phyloP scores from a whole-genome alignment of 2,797 vertebrate species.

The Hipposideros larvatus region DNA sequence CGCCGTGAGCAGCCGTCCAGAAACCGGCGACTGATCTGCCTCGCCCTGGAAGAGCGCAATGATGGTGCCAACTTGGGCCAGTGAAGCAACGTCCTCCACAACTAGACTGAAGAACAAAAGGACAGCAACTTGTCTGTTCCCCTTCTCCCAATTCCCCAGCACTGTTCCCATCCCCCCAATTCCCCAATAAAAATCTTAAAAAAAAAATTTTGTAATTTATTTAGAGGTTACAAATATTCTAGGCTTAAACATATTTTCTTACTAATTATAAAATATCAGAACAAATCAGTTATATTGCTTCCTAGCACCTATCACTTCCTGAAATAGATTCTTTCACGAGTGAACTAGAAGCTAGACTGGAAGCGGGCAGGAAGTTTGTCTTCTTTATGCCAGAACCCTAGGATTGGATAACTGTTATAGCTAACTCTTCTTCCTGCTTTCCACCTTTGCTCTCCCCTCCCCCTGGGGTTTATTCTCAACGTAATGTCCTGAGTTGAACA shows the following conservation, averaged over 20 bases:
- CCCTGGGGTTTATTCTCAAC: not conserved
- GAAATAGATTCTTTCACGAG: slow-evolving; percentile 17
- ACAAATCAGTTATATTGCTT: slow-evolving; percentile 13
- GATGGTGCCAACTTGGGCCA: too few relatives aligned
- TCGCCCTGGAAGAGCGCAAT: too few relatives aligned
- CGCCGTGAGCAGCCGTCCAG: too few relatives aligned
- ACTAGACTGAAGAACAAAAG: too few relatives aligned
- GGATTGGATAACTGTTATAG: not conserved
- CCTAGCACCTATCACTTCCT: not conserved
- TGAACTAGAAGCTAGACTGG: not conserved
- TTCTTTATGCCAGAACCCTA: not conserved
- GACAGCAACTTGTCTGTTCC: too few relatives aligned
- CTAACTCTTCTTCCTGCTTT: not conserved
- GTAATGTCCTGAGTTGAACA: not conserved
- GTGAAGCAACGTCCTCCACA: too few relatives aligned
- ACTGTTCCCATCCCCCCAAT: too few relatives aligned
- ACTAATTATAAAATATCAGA: slow-evolving; percentile 24
- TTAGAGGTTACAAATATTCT: slow-evolving; percentile 1
- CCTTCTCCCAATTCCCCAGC: too few relatives aligned
- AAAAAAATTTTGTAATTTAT: not conserved
- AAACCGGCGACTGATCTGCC: too few relatives aligned
- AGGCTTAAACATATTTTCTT: not conserved
- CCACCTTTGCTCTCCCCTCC: not conserved
- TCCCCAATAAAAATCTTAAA: too few relatives aligned
- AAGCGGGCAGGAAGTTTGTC: not conserved